Base-by-base conservation (phyloP, 2,113 vertebrate genomes). In the Tenrec ecaudatus region DNA sequence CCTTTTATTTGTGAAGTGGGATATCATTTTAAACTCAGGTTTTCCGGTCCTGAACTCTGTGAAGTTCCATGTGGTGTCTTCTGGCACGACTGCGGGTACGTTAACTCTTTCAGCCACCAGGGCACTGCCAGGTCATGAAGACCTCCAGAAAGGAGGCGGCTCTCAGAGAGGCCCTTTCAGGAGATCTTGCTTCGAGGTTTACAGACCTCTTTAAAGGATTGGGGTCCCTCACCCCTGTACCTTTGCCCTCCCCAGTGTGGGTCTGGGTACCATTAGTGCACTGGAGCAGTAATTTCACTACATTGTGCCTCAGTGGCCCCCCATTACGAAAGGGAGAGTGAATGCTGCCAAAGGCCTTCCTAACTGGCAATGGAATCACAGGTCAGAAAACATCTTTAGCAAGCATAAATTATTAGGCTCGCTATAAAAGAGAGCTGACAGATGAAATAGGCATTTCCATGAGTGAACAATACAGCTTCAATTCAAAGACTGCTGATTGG, bases 341-440 rank as follows among this genome's bases (percentile, higher is more conserved):
- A 97, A 96, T 96, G 81, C 96, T 97, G 94, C 94, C 96, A 95
- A 92, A 95, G 95, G 96, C 95, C 96, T 92, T 96, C 93, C 92
- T 95, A 78, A 87, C 94, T 95, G 92, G 96, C 97, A 96, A 96
- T 97, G 97, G 97, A 97, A 96, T 96, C 97, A 97, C 97, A 97
- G 97, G 97, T 97, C 97, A 97, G 96, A 97, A 97, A 97, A 97
- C 96, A 97, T 97, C 97, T 97, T 97, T 97, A 97, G 96, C 96
- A 97, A 97, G 97, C 96, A 97, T 97, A 97, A 97, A 97, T 97
- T 97, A 97, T 97, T 95, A 96, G 97, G 83, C 93, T 95, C 86
- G 20, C 95, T 94, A 95, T 95, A 96, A 96, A 97, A 96, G 94
- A 95, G 90, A 90, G 86, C 94, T 97, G 97, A 97, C 96, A 97